A percentile compares a stretch with the other conserved stretches of the same genome.
phyloP scores from a whole-genome alignment of 2,888 invertebrate genomes.

The Sarcophaga carnaria region DNA sequence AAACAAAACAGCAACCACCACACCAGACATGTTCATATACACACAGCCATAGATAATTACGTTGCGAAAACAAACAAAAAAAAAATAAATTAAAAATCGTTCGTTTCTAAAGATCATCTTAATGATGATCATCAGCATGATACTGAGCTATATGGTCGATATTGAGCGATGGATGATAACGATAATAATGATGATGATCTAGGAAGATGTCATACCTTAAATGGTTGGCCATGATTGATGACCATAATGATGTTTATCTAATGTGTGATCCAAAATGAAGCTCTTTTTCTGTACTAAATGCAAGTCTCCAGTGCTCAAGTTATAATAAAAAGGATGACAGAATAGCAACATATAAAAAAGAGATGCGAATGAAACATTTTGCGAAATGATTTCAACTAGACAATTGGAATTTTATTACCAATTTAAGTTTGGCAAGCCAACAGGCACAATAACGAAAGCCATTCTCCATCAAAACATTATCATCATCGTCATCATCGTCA shows the following conservation, averaged over 20 bases:
- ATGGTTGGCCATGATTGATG: conserved; percentile 65
- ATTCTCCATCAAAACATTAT: conserved; percentile 18
- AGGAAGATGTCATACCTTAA: conserved; percentile 67
- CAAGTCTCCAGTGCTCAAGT: conserved; percentile 55
- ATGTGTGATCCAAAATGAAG: conserved; percentile 65
- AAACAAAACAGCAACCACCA: neutral
- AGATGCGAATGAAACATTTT: neutral
- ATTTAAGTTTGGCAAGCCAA: conserved; percentile 56
- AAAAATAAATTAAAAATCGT: conserved; percentile 29
- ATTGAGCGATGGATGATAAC: neutral
- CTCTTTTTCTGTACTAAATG: conserved; percentile 62
- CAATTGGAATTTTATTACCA: conserved; percentile 67
- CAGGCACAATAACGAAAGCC: conserved; percentile 35
- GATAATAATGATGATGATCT: conserved; percentile 46
- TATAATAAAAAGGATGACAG: conserved; percentile 20
- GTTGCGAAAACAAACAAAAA: neutral
- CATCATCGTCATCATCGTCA: too few species aligned
- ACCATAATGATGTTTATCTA: conserved; percentile 68
- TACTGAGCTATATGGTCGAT: conserved; percentile 23
- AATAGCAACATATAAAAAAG: neutral
- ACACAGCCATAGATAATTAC: neutral
- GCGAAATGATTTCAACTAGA: conserved; percentile 30
- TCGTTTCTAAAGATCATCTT: conserved; percentile 28
- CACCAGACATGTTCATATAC: neutral
- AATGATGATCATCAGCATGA: conserved; percentile 39